Percentiles rank a stretch among this genome's conserved stretches.
Evolutionary conservation across 2,113 vertebrate species (phyloP).

Genomic region (Urocynchramus pylzowi): DNA sequence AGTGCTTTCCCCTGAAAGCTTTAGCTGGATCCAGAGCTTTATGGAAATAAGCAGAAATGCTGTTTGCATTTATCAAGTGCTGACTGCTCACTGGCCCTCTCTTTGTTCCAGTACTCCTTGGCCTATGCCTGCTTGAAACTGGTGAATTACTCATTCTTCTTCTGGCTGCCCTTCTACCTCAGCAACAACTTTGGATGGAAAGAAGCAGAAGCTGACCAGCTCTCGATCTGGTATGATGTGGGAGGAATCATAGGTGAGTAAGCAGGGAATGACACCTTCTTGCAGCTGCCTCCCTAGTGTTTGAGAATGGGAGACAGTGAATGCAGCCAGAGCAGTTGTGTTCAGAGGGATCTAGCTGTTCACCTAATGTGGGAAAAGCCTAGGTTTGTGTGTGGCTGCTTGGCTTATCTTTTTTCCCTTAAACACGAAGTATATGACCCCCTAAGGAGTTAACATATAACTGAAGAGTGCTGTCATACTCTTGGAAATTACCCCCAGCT

Average conservation of each 20-base stretch:
- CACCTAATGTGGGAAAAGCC: background rate
- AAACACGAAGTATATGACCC: background rate
- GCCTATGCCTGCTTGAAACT: constrained; percentile 94
- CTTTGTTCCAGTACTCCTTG: constrained; percentile 84
- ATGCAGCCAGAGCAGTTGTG: background rate
- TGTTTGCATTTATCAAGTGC: background rate
- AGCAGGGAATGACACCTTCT: background rate
- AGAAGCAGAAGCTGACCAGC: constrained; percentile 89
- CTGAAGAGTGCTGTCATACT: background rate
- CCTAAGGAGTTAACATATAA: background rate
- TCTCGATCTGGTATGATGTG: constrained; percentile 96
- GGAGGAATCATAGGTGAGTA: constrained; percentile 92
- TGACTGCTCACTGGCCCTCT: background rate
- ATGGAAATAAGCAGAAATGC: background rate
- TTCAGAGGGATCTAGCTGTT: background rate
- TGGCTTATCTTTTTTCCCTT: background rate
- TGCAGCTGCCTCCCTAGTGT: background rate
- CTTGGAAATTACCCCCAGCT: background rate
- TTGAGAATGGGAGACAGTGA: background rate
- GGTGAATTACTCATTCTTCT: constrained; percentile 98
- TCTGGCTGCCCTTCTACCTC: constrained; percentile 97
- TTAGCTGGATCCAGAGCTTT: background rate
- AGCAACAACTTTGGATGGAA: constrained; percentile 92
- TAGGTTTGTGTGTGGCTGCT: background rate
- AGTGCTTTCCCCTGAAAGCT: background rate